These are phyloP conservation scores for Orycteropus afer DNA, from an alignment of 2,113 vertebrate genomes.

Conservation along the genomic window DNA sequence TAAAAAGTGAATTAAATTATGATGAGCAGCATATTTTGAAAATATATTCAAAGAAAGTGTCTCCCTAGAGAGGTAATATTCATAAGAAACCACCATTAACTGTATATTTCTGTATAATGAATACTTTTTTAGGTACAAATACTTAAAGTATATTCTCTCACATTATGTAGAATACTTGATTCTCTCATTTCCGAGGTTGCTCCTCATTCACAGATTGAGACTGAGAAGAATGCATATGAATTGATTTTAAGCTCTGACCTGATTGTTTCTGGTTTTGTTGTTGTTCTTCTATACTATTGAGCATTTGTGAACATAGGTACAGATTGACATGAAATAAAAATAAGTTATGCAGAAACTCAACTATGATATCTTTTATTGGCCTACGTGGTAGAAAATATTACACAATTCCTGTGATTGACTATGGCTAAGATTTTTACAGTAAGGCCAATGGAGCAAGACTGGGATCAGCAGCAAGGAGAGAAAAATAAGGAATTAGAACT, in stretches of 20 bases:
- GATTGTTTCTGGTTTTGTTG: background rate
- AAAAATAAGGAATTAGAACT: background rate
- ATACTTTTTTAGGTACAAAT: background rate
- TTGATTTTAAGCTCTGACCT: background rate
- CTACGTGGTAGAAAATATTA: background rate
- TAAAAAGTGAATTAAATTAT: background rate
- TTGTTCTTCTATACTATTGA: background rate
- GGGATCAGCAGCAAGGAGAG: background rate
- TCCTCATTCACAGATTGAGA: background rate
- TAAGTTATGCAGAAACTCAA: background rate
- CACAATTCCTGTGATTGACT: background rate
- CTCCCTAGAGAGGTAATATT: background rate
- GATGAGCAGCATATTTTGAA: constrained; percentile 35
- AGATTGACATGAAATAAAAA: background rate
- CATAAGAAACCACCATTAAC: constrained; percentile 16
- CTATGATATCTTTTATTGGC: background rate
- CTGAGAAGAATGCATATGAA: background rate
- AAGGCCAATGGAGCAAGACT: background rate
- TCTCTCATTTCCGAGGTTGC: background rate
- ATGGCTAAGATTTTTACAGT: background rate
- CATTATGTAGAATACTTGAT: background rate
- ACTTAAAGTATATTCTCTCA: constrained; percentile 32
- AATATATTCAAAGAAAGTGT: background rate
- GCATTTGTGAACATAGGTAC: background rate
- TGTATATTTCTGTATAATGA: background rate